A percentile compares a stretch with the other conserved stretches of the same genome.
phyloP scores from a whole-genome alignment of 1,140 invertebrate genomes.

The Heterodera carotae region DNA sequence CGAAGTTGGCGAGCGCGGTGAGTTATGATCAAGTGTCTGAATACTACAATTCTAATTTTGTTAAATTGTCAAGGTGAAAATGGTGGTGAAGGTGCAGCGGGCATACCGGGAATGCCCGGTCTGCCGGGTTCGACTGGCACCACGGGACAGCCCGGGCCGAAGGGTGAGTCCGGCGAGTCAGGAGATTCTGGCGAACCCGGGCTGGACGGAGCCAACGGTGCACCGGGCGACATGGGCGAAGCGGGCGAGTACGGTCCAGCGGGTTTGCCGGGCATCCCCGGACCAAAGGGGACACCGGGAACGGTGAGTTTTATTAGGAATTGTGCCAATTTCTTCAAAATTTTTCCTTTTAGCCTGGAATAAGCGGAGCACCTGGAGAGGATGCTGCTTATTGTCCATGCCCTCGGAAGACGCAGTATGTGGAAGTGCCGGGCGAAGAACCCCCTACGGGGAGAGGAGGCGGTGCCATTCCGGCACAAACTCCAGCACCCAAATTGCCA shows the following conservation, averaged over 20 bases:
- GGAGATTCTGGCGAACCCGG: not conserved
- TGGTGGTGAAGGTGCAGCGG: not conserved
- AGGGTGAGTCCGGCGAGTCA: slow-evolving; percentile 11
- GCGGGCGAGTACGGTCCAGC: not conserved
- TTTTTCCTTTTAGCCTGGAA: not conserved
- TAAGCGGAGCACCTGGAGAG: not conserved
- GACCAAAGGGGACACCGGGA: slow-evolving; percentile 13
- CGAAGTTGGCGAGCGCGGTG: not conserved
- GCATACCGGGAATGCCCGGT: not conserved
- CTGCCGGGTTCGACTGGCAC: not conserved
- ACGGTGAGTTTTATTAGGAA: not conserved
- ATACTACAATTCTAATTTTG: not conserved
- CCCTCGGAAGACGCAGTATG: not conserved
- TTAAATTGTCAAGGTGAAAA: not conserved
- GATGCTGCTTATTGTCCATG: slow-evolving; percentile 23
- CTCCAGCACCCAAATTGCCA: not conserved
- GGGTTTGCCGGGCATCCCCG: not conserved
- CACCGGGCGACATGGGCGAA: not conserved
- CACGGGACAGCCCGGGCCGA: not conserved
- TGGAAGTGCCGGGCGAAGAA: not conserved
- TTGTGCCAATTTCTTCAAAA: not conserved
- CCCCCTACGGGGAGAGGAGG: too few species aligned
- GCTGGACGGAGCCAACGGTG: slow-evolving; percentile 4
- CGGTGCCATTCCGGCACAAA: not conserved
- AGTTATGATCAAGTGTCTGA: not conserved